phyloP scores from a whole-genome alignment of 2,888 invertebrate genomes.

The Oeneis ivallda region DNA sequence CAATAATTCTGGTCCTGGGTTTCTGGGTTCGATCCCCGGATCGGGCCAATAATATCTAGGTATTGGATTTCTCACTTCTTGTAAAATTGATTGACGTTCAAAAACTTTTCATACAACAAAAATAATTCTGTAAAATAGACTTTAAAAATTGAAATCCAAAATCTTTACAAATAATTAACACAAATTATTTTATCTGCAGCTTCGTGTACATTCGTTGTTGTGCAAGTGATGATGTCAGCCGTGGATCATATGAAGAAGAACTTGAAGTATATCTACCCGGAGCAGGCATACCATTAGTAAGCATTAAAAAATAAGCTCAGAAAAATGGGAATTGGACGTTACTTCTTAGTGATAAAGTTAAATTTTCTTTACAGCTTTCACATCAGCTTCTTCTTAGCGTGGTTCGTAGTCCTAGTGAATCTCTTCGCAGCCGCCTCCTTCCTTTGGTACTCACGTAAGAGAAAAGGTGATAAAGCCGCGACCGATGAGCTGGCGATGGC shows the following conservation, averaged over 20 bases:
- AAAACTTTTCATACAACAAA: no score
- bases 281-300: slow-evolving; percentile 83
- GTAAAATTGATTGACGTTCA: no score
- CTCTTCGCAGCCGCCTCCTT: slow-evolving; percentile 86
- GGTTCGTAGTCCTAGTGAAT: slow-evolving; percentile 88
- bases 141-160: no score
- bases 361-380: slow-evolving; percentile 80
- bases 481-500: slow-evolving; percentile 92
- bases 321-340: not conserved
- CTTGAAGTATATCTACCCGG: slow-evolving; percentile 85
- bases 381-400: slow-evolving; percentile 87
- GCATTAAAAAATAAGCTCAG: slow-evolving; percentile 36
- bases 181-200: slow-evolving; percentile 72
- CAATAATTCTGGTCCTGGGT: no score
- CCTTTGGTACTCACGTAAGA: slow-evolving; percentile 90
- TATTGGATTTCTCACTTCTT: no score
- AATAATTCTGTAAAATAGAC: no score
- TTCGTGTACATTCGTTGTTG: slow-evolving; percentile 89
- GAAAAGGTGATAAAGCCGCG: slow-evolving; percentile 91
- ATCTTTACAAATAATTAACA: not conserved
- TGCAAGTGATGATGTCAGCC: slow-evolving; percentile 89
- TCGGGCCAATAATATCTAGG: no score
- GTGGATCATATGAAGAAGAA: slow-evolving; percentile 86
- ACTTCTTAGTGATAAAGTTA: slow-evolving; percentile 10
- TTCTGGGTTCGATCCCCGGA: no score